Evolutionary conservation across 2,888 invertebrate species (phyloP).

Genomic region (Drosophila parthenogenetica): DNA sequence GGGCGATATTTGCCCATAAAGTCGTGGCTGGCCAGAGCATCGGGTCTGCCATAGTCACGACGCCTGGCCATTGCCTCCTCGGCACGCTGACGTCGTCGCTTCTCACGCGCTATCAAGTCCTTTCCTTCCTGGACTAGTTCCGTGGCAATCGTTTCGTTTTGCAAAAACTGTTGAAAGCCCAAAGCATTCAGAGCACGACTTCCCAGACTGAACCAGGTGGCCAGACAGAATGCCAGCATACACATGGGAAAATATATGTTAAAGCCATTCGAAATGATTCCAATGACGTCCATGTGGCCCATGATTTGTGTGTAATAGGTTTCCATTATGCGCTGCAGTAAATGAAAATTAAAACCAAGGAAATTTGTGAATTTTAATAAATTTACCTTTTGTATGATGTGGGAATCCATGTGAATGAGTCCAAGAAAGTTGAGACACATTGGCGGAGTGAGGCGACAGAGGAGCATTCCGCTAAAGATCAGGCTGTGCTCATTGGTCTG

Average conservation of each 20-base stretch:
- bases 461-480: slow-evolving; percentile 98
- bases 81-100: slow-evolving; percentile 91
- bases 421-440: slow-evolving; percentile 99
- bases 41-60: slow-evolving; percentile 77
- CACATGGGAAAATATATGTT: slow-evolving; percentile 99
- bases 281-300: slow-evolving; percentile 99
- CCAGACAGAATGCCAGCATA: slow-evolving; percentile 95
- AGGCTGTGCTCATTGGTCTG: slow-evolving; percentile 99
- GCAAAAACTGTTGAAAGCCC: slow-evolving; percentile 98
- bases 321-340: slow-evolving; percentile 88
- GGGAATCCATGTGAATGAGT: slow-evolving; percentile 98
- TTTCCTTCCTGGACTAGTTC: slow-evolving; percentile 97
- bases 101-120: slow-evolving; percentile 95
- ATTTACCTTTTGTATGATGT: slow-evolving; percentile 90
- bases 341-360: background rate
- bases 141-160: slow-evolving; percentile 96
- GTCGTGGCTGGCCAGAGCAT: slow-evolving; percentile 60
- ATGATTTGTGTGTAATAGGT: slow-evolving; percentile 99
- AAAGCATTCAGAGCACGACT: slow-evolving; percentile 94
- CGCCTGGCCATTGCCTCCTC: slow-evolving; percentile 92
- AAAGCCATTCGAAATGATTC: slow-evolving; percentile 98
- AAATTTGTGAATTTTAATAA: background rate
- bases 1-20: slow-evolving; percentile 79
- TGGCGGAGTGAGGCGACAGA: slow-evolving; percentile 98
- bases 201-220: slow-evolving; percentile 97